These are phyloP conservation scores for Cancer borealis DNA, from an alignment of 2,888 invertebrate genomes.

Conservation along the genomic window DNA sequence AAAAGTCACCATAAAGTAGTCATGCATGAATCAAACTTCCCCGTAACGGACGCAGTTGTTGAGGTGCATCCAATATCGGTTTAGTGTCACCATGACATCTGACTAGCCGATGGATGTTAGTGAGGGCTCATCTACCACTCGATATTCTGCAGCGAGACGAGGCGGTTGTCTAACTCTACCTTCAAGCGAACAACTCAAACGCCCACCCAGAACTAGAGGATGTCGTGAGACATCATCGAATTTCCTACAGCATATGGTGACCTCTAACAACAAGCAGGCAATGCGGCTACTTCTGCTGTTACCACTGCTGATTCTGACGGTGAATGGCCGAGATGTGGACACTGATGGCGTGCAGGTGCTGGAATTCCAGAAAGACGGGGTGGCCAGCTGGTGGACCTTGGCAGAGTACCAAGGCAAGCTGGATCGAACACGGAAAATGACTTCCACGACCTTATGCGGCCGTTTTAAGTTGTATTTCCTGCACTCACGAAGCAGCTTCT, in stretches of 20 bases:
- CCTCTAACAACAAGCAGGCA: neutral
- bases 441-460: slow-evolving; percentile 64
- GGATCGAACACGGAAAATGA: slow-evolving; percentile 49
- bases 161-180: neutral
- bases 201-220: neutral
- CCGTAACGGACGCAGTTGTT: neutral
- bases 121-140: neutral
- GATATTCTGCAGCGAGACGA: neutral
- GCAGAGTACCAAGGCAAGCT: slow-evolving; percentile 64
- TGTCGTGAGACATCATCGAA: neutral
- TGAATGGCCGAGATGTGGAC: neutral
- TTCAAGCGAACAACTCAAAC: neutral
- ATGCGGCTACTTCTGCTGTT: neutral
- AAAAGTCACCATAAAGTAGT: neutral
- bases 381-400: slow-evolving; percentile 53
- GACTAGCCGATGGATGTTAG: neutral
- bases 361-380: slow-evolving; percentile 71
- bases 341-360: slow-evolving; percentile 60
- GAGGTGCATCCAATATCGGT: neutral
- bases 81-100: neutral
- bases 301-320: neutral
- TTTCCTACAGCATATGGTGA: neutral
- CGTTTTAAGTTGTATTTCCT: slow-evolving; percentile 74
- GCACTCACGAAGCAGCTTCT: slow-evolving; percentile 69
- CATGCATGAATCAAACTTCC: neutral